Base-by-base conservation (phyloP, 1,140 invertebrate species). In the Tetraneura akinire region DNA sequence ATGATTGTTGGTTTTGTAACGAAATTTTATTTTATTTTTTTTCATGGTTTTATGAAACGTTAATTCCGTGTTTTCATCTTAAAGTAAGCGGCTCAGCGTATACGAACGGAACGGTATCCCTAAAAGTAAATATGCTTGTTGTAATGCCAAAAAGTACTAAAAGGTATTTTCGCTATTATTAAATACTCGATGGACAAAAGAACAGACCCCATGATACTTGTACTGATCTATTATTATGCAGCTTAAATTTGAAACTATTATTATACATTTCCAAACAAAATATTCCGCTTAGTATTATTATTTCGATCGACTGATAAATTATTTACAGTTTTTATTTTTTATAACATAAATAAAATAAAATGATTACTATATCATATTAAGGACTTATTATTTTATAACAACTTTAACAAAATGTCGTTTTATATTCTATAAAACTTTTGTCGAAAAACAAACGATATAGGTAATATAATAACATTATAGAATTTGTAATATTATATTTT, bases 101-200 rank as follows among this genome's bases (percentile, higher is more conserved):
- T 26, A 71, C 13, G 3, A 37, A 55, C 21, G 51, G 23, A 74
- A 76, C 18, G n/a, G 32, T 21, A 74, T 37, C 11, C 32, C 55
- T 18, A 60, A 78, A 57, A 21, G 55, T 78, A 78, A 78, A 78
- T 62, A 78, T 29, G 1, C 9, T 29, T 11, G 9, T 78, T n/a
- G 32, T 78, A 62, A 60, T 26, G 21, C 37, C 9, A 47, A 37
- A 62, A 60, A n/a, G 32, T 47, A 62, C 55, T 14, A 16, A 62
- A 47, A 78, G 55, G 21, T 45, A 18, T 57, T 42, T 47, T 45
- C 16, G 1, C 18, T 26, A 16, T 62, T 62, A 78, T 45, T 62
- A 62, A 62, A 78, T 78, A 57, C 37, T 62, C 16, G 23, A 62
- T 62, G 74, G 37, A 62, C 53, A 78, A 78, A 60, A 60, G 29